Conservation (phyloP, 2,113 vertebrate genomes). For the Halcyon senegalensis region DNA sequence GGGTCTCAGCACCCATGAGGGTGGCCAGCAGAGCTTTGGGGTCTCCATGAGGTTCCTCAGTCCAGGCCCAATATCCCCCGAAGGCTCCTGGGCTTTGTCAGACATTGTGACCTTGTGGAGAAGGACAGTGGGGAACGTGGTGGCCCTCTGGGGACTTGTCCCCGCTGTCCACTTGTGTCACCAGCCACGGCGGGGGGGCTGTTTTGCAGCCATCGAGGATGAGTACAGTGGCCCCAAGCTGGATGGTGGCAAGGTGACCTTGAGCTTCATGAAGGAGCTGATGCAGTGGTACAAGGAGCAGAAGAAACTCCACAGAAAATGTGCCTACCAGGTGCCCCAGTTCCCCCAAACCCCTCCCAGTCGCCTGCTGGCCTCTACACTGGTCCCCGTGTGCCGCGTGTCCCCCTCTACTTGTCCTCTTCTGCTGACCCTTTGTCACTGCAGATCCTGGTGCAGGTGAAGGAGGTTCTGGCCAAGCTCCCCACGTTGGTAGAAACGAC, state of each 20-base stretch:
- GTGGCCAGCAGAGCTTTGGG: neutral
- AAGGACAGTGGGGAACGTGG: neutral
- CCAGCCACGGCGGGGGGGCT: too few species aligned
- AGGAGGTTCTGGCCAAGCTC: constrained; percentile 89
- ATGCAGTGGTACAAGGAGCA: constrained; percentile 95
- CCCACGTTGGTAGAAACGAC: constrained; percentile 90
- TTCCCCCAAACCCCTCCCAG: rapidly evolving
- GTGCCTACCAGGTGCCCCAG: constrained; percentile 87
- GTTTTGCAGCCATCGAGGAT: constrained; percentile 87
- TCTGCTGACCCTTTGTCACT: too few species aligned
- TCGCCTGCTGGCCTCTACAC: neutral
- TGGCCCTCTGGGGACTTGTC: neutral
- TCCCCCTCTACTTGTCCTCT: neutral
- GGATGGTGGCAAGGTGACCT: constrained; percentile 86
- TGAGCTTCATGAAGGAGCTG: constrained; percentile 90
- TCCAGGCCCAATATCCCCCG: neutral
- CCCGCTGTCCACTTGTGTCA: neutral
- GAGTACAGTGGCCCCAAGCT: constrained; percentile 92
- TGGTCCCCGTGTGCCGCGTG: neutral
- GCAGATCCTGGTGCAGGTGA: constrained; percentile 93
- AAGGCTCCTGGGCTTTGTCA: rapidly evolving
- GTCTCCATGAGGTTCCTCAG: too few species aligned
- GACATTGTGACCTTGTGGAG: neutral
- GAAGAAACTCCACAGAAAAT: constrained; percentile 94
- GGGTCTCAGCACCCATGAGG: neutral